These are phyloP conservation scores for Silurus asotus DNA, from an alignment of 2,113 vertebrate species.

Conservation along the genomic window DNA sequence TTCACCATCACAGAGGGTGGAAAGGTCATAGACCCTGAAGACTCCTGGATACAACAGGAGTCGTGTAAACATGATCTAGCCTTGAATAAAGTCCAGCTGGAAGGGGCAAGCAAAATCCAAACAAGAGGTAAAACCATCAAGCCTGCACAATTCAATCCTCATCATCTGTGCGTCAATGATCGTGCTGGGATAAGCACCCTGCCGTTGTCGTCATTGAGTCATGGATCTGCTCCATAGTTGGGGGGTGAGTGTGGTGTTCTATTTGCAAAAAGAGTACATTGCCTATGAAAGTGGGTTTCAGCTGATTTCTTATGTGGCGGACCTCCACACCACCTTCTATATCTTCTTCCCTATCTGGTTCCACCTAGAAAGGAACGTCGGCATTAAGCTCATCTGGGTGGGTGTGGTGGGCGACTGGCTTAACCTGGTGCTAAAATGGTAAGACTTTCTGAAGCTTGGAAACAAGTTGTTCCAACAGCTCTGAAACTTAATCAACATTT, in stretches of 20 bases:
- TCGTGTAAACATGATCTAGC: conserved; percentile 67
- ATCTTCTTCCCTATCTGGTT: conserved; percentile 93
- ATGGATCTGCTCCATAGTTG: conserved; percentile 86
- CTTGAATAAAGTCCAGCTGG: conserved; percentile 75
- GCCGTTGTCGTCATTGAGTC: conserved; percentile 57
- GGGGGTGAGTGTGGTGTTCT: conserved; percentile 75
- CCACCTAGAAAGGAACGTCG: conserved; percentile 78
- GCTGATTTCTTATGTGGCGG: conserved; percentile 83
- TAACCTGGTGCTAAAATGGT: conserved; percentile 96
- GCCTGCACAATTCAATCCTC: not conserved
- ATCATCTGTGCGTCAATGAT: not conserved
- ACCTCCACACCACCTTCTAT: conserved; percentile 89
- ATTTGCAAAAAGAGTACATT: conserved; percentile 81
- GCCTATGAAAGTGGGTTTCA: conserved; percentile 82
- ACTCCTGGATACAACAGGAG: conserved; percentile 56
- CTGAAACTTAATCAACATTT: not conserved
- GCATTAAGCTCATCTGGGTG: conserved; percentile 90
- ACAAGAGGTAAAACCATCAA: not conserved
- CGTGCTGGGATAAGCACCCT: conserved; percentile 5
- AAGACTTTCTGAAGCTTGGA: conserved; percentile 59
- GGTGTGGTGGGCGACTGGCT: conserved; percentile 94
- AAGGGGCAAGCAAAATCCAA: conserved; percentile 40
- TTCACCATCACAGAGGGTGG: conserved; percentile 41
- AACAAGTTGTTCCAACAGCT: conserved; percentile 33
- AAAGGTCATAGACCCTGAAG: conserved; percentile 62